Evolutionary conservation across 2,888 invertebrate species (phyloP), one percentile per base, ranked within the genome.

Genomic region (Sarcophaga carnaria): DNA sequence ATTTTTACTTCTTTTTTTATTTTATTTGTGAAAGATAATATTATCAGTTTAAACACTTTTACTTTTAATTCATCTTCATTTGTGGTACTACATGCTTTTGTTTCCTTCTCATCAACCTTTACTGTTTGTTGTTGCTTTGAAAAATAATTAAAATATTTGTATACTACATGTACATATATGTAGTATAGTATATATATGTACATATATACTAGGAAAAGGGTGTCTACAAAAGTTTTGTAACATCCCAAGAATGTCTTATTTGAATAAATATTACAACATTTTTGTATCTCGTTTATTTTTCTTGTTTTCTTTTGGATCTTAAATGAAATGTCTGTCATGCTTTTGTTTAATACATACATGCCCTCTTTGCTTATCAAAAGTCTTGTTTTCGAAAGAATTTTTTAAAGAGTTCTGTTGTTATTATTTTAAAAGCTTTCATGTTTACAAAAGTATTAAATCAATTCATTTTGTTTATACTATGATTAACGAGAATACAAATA

Each of bases 41-140:
- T 67, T 60, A 67, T 77, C 79, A 76, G 45, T 76, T 79, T 62
- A 86, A 81, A 84, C 80, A 87, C 85, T 87, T 87, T 87, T 85
- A 87, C 82, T 85, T 87, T 87, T 80, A 76, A 80, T 85, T 85
- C 74, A 74, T 83, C 79, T 76, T 80, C 71, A 64, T 80, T 76
- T 85, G 84, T n/a, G 66, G 76, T 64, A 27, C 17, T 64, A 27
- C 22, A 22, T 14, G 60, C 45, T 22, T 67, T 59, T 45, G 37
- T 78, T 78, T 59, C 54, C 66, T 71, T 60, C 27, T 71, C 27
- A 17, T 62, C 12, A 54, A 75, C 20, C 17, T 59, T 59, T 37
- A 20, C n/a, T n/a, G 37, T 60, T 76, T 66, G 17, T 27, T 12
- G 17, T 77, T 37, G 1, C 8, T 37, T 67, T 69, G 4, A 22